Base-by-base conservation (phyloP, 1,140 invertebrate species). In the Thaumetopoea pityocampa region DNA sequence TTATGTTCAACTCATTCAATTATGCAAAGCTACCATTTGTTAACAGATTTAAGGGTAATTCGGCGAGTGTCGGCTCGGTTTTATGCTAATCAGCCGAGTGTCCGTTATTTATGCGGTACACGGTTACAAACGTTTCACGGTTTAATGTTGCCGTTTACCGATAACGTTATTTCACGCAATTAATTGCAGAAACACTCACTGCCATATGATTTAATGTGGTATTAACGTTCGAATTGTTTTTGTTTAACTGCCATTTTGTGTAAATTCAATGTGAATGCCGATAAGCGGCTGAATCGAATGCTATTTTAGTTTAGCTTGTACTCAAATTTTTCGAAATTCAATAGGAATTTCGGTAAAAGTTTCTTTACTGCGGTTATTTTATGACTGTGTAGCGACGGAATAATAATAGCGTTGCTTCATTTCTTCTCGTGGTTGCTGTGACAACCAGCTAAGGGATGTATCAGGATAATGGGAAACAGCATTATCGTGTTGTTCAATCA, bases 11-110 rank as follows among this genome's bases (percentile, higher is more conserved):
- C 53, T 64, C 56, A 73, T 71, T 73, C 55, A 73, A 81, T 81
- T 79, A 81, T 79, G 77, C 70, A 79, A 69, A 81, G 65, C 77
- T 47, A 67, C 70, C 73, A 82, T 82, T 76, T 73, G 76, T 82
- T 82, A 80, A 73, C 78, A 82, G 74, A 82, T 82, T 82, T 82
- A 67, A 64, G 71, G 51, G 67, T 69, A 73, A 78, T 74, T 69
- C 64, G 51, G 63, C 51, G 58, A 71, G 70, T 71, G 69, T 76
- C 62, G 62, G 64, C 56, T 63, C 66, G 62, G 76, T 79, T 74
- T 71, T 76, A 82, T 79, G 74, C 50, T 76, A 82, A 82, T 78
- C 67, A 77, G 74, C 72, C 77, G 76, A 78, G 58, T 67, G 59
- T 66, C 64, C 55, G 69, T 78, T 74, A 79, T 82, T 79, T 78